These are phyloP conservation scores for Cynodonichthys magdalenae DNA, from an alignment of 2,797 vertebrate species.

Conservation along the genomic window DNA sequence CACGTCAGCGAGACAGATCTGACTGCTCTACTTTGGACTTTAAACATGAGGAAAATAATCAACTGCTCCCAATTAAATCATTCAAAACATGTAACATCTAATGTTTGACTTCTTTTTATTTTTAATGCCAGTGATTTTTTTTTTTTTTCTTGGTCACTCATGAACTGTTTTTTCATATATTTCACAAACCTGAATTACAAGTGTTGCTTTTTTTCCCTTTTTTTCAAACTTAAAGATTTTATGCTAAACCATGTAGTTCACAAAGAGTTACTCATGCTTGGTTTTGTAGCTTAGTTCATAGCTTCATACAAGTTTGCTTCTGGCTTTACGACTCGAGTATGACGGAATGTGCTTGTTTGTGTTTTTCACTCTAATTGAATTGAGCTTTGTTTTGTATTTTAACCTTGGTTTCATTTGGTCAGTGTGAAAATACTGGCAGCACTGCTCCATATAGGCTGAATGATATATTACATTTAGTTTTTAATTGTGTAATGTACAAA, in stretches of 20 bases:
- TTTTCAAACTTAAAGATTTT: too few relatives aligned
- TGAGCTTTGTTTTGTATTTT: constrained; percentile 32
- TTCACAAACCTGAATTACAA: neutral
- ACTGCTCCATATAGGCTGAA: too few relatives aligned
- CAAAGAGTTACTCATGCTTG: constrained; percentile 9
- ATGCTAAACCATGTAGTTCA: too few relatives aligned
- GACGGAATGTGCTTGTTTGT: constrained; percentile 55
- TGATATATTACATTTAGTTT: constrained; percentile 2
- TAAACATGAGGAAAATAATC: neutral
- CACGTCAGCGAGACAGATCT: constrained; percentile 16
- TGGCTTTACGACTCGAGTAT: constrained; percentile 33
- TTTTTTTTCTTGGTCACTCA: constrained; percentile 3
- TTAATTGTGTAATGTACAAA: constrained; percentile 29
- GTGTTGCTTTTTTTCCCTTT: neutral
- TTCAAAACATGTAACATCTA: neutral
- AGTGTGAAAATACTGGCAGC: constrained; percentile 16
- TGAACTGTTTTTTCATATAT: constrained; percentile 10
- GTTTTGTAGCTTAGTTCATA: constrained; percentile 19
- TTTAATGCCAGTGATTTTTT: too few relatives aligned
- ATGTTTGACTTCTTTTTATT: neutral
- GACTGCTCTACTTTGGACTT: neutral
- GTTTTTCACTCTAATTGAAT: constrained; percentile 14
- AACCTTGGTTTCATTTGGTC: neutral
- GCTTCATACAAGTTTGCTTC: constrained; percentile 17
- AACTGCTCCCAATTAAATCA: constrained; percentile 3